These are phyloP conservation scores for Helarctos malayanus DNA, from an alignment of 2,797 vertebrate genomes.

Conservation along the genomic window DNA sequence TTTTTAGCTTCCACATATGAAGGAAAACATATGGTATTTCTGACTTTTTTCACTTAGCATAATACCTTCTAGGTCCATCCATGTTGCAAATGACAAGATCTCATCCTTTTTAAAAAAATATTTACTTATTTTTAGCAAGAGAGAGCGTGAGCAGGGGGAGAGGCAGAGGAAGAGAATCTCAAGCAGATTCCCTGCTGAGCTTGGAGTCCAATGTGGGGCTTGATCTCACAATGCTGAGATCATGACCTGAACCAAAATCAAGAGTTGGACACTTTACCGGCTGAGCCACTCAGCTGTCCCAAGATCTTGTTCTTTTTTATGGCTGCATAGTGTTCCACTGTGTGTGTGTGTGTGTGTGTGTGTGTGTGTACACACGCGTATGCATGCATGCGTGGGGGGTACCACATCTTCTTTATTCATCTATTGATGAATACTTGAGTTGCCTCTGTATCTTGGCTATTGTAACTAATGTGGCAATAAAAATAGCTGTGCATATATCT, in stretches of 20 bases:
- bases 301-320: not conserved
- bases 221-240: not conserved
- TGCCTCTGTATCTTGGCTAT: not conserved
- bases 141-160: not conserved
- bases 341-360: not conserved
- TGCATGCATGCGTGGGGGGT: too few relatives aligned
- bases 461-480: not conserved
- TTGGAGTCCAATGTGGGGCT: not conserved
- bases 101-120: too few relatives aligned
- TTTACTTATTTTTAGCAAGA: not conserved
- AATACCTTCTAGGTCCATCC: not conserved
- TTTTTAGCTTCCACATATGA: not conserved
- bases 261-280: too few relatives aligned
- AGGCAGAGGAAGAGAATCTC: not conserved
- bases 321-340: not conserved
- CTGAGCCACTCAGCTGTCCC: too few relatives aligned
- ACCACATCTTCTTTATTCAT: not conserved
- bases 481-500: not conserved
- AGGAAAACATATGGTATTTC: not conserved
- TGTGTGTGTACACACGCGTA: too few relatives aligned
- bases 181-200: not conserved
- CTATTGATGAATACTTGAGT: not conserved
- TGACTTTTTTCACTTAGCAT: not conserved
- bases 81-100: not conserved
- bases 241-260: not conserved